Conservation (phyloP, 1,140 invertebrate species). For the Leptinotarsa texana region DNA sequence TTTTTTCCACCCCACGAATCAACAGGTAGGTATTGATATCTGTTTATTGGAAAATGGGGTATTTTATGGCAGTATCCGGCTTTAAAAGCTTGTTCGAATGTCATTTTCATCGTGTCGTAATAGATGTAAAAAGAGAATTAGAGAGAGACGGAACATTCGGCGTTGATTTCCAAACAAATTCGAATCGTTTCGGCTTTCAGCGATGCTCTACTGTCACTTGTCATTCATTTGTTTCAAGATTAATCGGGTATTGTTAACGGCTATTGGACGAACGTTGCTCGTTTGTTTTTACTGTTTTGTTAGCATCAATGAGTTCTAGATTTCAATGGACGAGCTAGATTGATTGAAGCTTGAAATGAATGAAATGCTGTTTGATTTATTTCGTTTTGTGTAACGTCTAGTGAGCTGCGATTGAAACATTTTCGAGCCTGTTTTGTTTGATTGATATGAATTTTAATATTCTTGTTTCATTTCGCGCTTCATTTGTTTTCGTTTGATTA, state of each 20-base stretch:
- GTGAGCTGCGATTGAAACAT: conserved; percentile 26
- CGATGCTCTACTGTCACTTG: conserved; percentile 34
- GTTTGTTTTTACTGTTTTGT: conserved; percentile 32
- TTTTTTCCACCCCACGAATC: conserved; percentile 47
- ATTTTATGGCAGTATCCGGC: conserved; percentile 50
- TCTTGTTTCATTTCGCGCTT: conserved; percentile 30
- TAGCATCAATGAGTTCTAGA: conserved; percentile 30
- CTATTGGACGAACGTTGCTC: conserved; percentile 32
- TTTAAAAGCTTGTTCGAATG: conserved; percentile 30
- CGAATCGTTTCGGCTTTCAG: conserved; percentile 27
- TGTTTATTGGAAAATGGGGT: conserved; percentile 57
- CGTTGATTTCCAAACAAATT: conserved; percentile 26
- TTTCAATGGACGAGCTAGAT: conserved; percentile 27
- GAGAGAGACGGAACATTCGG: background rate
- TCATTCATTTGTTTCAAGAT: conserved; percentile 38
- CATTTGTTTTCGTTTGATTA: conserved; percentile 27
- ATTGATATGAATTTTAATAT: conserved; percentile 30
- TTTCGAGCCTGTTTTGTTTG: conserved; percentile 22
- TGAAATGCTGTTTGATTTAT: conserved; percentile 29
- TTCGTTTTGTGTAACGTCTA: conserved; percentile 30
- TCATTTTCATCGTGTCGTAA: conserved; percentile 20
- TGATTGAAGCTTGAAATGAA: conserved; percentile 30
- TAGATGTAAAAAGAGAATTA: conserved; percentile 25
- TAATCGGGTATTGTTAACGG: conserved; percentile 37
- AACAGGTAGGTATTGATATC: conserved; percentile 56